A percentile compares a stretch with the other conserved stretches of the same genome.
phyloP scores from a whole-genome alignment of 1,140 invertebrate genomes.

The Telenomus remus region DNA sequence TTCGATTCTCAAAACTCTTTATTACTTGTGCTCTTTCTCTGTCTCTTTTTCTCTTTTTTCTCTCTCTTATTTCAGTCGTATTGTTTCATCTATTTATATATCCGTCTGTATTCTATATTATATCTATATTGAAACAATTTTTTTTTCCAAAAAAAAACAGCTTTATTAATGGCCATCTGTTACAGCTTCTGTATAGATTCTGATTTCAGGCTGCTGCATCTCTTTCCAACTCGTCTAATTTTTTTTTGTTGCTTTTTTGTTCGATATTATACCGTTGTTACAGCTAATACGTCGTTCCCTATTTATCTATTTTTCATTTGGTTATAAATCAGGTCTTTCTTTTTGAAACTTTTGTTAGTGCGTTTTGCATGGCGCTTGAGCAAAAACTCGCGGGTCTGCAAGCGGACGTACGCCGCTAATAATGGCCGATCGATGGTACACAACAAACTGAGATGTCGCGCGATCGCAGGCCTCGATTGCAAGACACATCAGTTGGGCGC shows the following conservation, averaged over 20 bases:
- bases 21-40: conserved; percentile 30
- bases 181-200: conserved; percentile 57
- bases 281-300: too few relatives aligned
- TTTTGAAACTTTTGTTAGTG: neutral
- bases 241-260: conserved; percentile 37
- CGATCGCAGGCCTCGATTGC: conserved; percentile 74
- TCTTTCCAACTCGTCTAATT: conserved; percentile 36
- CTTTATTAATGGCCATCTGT: conserved; percentile 51
- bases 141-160: conserved; percentile 34
- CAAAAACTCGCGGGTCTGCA: too few relatives aligned
- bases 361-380: conserved; percentile 8
- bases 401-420: conserved; percentile 69
- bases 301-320: conserved; percentile 31
- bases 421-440: conserved; percentile 38
- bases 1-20: conserved; percentile 25
- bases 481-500: conserved; percentile 64
- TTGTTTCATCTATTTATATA: conserved; percentile 42
- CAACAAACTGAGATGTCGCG: conserved; percentile 62
- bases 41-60: conserved; percentile 1
- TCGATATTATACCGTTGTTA: conserved; percentile 36
- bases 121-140: conserved; percentile 29
- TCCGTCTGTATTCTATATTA: conserved; percentile 21
- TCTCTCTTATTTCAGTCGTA: conserved; percentile 45
- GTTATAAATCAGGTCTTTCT: conserved; percentile 16
- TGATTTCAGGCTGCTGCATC: conserved; percentile 59